Percentiles rank a stretch among this genome's conserved stretches.
These are phyloP conservation scores for Tangachromis dhanisi DNA, from an alignment of 2,113 vertebrate genomes.

Conservation along the genomic window DNA sequence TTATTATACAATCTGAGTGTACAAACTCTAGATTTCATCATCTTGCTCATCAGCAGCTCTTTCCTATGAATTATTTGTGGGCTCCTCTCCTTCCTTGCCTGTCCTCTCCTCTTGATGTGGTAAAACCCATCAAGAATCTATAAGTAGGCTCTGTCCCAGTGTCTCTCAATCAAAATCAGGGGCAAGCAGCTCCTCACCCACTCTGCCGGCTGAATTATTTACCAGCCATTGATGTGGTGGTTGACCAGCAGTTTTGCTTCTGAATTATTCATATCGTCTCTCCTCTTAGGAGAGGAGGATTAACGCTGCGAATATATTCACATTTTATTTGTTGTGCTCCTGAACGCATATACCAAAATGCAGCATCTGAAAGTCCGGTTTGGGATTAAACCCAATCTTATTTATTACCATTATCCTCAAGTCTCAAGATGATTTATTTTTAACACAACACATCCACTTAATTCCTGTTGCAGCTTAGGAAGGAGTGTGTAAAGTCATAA, in stretches of 20 bases:
- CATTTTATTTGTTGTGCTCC: slow-evolving; percentile 37
- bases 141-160: slow-evolving; percentile 60
- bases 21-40: slow-evolving; percentile 65
- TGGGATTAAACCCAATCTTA: neutral
- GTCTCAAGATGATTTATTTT: neutral
- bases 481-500: neutral
- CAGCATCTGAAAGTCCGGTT: slow-evolving; percentile 1
- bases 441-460: neutral
- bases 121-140: slow-evolving; percentile 68
- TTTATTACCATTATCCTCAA: neutral
- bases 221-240: slow-evolving; percentile 67
- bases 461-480: neutral
- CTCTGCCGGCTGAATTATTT: slow-evolving; percentile 68
- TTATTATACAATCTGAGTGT: slow-evolving; percentile 49
- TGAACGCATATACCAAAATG: slow-evolving; percentile 10
- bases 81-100: slow-evolving; percentile 36
- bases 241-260: slow-evolving; percentile 66
- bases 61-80: slow-evolving; percentile 67
- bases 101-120: slow-evolving; percentile 61
- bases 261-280: slow-evolving; percentile 67
- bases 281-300: slow-evolving; percentile 37
- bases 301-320: slow-evolving; percentile 55
- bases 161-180: slow-evolving; percentile 70
- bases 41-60: slow-evolving; percentile 63
- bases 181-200: slow-evolving; percentile 55